These are phyloP conservation scores for Gadus macrocephalus DNA, from an alignment of 2,113 vertebrate species.

Conservation along the genomic window DNA sequence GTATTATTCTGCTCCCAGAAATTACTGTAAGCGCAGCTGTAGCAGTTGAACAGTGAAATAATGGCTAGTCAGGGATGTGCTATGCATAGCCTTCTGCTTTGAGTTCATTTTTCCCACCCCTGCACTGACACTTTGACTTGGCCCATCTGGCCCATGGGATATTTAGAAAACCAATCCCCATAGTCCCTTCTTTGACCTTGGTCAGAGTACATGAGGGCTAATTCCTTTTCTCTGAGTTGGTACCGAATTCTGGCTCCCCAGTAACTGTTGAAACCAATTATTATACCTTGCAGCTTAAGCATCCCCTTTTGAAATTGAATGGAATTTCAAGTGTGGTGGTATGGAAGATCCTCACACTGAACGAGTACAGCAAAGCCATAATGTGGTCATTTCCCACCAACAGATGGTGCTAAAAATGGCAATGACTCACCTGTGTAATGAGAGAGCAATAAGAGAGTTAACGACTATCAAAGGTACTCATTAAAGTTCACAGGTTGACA, in stretches of 20 bases:
- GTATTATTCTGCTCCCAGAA: too few species aligned
- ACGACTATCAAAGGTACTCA: constrained; percentile 1
- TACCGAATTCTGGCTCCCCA: neutral
- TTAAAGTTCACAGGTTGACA: neutral
- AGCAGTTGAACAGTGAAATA: too few species aligned
- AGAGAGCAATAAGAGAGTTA: constrained; percentile 28
- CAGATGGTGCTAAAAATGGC: constrained; percentile 48
- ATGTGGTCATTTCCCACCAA: constrained; percentile 44
- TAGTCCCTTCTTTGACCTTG: constrained; percentile 30
- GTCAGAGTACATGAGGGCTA: constrained; percentile 39
- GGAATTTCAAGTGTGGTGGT: too few species aligned
- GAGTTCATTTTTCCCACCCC: constrained; percentile 36
- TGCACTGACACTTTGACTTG: constrained; percentile 8
- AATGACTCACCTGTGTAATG: constrained; percentile 29
- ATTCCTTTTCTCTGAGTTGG: constrained; percentile 48
- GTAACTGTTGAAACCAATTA: too few species aligned
- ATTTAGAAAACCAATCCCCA: constrained; percentile 16
- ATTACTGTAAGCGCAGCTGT: too few species aligned
- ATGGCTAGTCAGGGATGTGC: constrained; percentile 25
- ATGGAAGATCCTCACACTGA: too few species aligned
- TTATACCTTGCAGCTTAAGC: too few species aligned
- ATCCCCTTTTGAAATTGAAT: too few species aligned
- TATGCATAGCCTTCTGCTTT: constrained; percentile 45
- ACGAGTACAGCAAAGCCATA: constrained; percentile 28
- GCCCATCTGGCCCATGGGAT: constrained; percentile 25